These are phyloP conservation scores for Chlorocebus sabaeus DNA, from an alignment of 2,113 vertebrate species.

Conservation along the genomic window DNA sequence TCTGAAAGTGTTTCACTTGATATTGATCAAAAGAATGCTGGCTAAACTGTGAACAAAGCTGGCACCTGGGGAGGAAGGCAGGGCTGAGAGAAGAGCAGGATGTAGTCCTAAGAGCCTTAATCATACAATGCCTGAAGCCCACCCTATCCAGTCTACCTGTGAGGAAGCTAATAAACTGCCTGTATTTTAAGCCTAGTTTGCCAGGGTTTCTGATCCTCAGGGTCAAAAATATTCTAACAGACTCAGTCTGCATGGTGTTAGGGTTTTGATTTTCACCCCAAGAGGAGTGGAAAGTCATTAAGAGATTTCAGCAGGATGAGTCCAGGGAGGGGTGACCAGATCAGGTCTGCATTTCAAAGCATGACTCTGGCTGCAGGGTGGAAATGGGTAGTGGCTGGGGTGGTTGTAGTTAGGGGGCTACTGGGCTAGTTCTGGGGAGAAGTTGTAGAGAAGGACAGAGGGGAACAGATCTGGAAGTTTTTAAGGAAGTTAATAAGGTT, in stretches of 20 bases:
- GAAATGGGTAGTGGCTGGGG: neutral
- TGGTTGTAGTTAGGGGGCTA: neutral
- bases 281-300: neutral
- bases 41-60: neutral
- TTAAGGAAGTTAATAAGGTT: neutral
- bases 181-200: neutral
- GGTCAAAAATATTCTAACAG: neutral
- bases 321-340: neutral
- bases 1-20: neutral
- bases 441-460: neutral
- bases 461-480: neutral
- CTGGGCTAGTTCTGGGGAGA: neutral
- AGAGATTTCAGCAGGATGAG: neutral
- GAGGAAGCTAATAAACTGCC: neutral
- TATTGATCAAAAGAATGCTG: neutral
- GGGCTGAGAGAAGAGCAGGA: neutral
- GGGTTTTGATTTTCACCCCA: neutral
- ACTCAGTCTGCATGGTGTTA: neutral
- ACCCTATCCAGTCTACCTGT: neutral
- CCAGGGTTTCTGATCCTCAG: neutral
- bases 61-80: neutral
- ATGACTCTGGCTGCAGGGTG: neutral
- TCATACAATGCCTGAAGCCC: neutral
- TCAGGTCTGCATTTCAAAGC: neutral
- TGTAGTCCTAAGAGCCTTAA: neutral